phyloP scores from a whole-genome alignment of 2,888 invertebrate genomes.

The Bombylius major region DNA sequence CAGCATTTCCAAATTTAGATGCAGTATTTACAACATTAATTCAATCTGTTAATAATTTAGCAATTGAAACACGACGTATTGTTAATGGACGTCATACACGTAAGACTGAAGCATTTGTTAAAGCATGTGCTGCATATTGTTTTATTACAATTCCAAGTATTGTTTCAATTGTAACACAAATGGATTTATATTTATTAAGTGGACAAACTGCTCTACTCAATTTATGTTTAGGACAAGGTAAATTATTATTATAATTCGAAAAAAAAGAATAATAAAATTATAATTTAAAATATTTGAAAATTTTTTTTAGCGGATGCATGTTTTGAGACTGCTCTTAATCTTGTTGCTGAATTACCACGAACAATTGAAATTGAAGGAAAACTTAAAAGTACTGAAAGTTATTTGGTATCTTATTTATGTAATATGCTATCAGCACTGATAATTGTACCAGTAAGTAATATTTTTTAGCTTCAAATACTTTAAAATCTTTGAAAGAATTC shows the following conservation, averaged over 20 bases:
- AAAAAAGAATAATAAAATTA: background rate
- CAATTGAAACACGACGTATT: constrained; percentile 53
- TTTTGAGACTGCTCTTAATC: constrained; percentile 73
- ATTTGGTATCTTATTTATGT: constrained; percentile 54
- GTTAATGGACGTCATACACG: constrained; percentile 63
- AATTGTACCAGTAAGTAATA: constrained; percentile 57
- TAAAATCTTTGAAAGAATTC: background rate
- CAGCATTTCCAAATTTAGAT: constrained; percentile 83
- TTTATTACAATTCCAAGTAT: constrained; percentile 96
- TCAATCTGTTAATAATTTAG: constrained; percentile 72
- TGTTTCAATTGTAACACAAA: constrained; percentile 59
- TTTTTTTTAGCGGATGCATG: constrained; percentile 72
- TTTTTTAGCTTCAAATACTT: background rate
- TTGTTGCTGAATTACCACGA: constrained; percentile 66
- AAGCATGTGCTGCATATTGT: constrained; percentile 90
- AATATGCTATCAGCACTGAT: constrained; percentile 73
- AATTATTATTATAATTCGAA: background rate
- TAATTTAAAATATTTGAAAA: background rate
- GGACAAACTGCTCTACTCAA: constrained; percentile 83
- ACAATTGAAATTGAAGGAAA: constrained; percentile 62
- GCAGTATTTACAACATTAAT: constrained; percentile 73
- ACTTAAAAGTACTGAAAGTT: constrained; percentile 56
- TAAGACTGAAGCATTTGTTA: constrained; percentile 73
- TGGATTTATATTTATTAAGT: constrained; percentile 74
- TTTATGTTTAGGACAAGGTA: constrained; percentile 84